These are phyloP conservation scores for Rallus limicola DNA, from an alignment of 2,113 vertebrate species.

Conservation along the genomic window DNA sequence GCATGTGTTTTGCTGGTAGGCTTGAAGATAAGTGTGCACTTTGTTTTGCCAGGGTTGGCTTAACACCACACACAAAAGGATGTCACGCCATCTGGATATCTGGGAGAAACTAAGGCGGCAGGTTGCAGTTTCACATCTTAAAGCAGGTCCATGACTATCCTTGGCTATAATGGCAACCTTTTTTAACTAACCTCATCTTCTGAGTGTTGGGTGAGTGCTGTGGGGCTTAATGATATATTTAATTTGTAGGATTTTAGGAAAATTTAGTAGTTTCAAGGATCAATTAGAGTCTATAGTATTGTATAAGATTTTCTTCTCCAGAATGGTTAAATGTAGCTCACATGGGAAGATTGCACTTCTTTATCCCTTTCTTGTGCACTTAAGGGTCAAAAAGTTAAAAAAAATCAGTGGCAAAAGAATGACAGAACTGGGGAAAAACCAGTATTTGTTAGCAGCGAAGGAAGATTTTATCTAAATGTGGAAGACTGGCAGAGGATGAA, in stretches of 20 bases:
- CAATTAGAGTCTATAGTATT: not conserved
- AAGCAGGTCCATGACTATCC: not conserved
- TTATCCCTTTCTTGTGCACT: not conserved
- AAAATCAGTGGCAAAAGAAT: not conserved
- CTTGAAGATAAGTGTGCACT: fast-evolving
- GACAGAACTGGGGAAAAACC: not conserved
- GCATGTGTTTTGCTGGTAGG: fast-evolving
- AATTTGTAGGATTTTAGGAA: not conserved
- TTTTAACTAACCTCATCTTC: not conserved
- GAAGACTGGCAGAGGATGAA: not conserved
- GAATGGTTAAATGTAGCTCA: not conserved
- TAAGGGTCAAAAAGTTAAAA: not conserved
- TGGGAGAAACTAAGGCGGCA: not conserved
- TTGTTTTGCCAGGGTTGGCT: not conserved
- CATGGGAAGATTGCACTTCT: not conserved
- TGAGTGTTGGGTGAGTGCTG: not conserved
- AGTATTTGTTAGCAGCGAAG: not conserved
- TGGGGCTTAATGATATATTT: not conserved
- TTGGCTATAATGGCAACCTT: not conserved
- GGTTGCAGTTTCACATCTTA: not conserved
- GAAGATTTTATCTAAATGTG: not conserved
- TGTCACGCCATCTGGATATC: not conserved
- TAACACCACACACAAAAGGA: not conserved
- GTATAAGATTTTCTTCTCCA: not conserved
- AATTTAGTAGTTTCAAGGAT: not conserved